phyloP scores from a whole-genome alignment of 2,113 vertebrate species.

The Sander lucioperca region DNA sequence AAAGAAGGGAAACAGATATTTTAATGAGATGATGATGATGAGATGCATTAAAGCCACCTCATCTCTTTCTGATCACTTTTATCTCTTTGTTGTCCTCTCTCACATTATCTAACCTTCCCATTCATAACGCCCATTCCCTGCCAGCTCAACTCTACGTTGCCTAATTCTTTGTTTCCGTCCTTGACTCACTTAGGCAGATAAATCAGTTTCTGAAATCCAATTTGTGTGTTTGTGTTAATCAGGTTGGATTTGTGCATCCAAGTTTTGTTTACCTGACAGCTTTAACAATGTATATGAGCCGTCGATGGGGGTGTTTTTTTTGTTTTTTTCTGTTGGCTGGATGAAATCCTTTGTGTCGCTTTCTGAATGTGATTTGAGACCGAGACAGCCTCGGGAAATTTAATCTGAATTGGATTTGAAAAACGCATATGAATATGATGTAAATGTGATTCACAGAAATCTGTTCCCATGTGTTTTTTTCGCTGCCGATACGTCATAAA shows the following conservation, averaged over 20 bases:
- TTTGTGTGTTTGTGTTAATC: neutral
- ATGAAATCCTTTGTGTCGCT: neutral
- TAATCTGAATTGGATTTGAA: neutral
- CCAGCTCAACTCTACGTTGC: neutral
- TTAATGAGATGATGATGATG: conserved; percentile 13
- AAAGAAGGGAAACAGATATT: neutral
- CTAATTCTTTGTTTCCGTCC: neutral
- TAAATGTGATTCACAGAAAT: neutral
- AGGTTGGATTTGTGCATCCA: neutral
- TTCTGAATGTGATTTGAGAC: conserved; percentile 1
- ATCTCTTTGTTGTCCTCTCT: neutral
- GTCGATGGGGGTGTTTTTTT: neutral
- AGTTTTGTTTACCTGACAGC: conserved; percentile 8
- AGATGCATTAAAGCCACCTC: conserved; percentile 2
- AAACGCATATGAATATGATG: neutral
- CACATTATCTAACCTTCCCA: neutral
- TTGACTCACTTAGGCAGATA: neutral
- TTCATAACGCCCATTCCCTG: neutral
- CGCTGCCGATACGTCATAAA: neutral
- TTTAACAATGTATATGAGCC: neutral
- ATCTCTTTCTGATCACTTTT: neutral
- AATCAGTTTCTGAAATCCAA: conserved; percentile 8
- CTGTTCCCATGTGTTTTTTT: no score
- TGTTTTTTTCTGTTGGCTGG: neutral
- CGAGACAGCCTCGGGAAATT: neutral